These are phyloP conservation scores for Cygnus atratus DNA, from an alignment of 2,113 vertebrate species.

Conservation along the genomic window DNA sequence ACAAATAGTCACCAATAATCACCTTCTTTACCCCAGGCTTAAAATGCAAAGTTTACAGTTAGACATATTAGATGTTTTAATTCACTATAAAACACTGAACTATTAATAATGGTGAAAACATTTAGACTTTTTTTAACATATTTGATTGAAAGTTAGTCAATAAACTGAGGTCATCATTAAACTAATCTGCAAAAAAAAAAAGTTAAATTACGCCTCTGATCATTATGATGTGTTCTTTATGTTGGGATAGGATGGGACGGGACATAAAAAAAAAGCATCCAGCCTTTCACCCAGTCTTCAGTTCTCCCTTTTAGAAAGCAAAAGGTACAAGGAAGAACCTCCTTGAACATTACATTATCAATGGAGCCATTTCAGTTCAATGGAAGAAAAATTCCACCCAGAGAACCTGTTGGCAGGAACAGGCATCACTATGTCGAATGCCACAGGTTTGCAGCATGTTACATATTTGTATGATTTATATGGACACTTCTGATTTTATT, in stretches of 20 bases:
- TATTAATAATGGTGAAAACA: background rate
- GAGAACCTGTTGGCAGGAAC: background rate
- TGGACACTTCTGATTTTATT: background rate
- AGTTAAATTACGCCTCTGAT: background rate
- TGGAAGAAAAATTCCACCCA: background rate
- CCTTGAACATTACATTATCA: no score
- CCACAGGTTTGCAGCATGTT: background rate
- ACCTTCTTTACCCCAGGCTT: background rate
- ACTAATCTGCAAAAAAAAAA: background rate
- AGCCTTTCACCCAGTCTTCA: background rate
- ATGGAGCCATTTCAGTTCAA: background rate
- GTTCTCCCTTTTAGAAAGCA: background rate
- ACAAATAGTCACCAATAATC: background rate
- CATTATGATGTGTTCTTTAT: background rate
- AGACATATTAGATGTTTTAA: no score
- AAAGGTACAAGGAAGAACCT: background rate
- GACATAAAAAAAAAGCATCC: background rate
- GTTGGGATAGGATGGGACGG: background rate
- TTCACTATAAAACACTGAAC: background rate
- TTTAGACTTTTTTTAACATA: background rate
- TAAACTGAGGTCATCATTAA: background rate
- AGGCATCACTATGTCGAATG: background rate
- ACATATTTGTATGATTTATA: accelerated
- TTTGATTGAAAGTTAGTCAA: background rate
- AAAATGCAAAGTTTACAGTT: background rate